A percentile compares a stretch with the other conserved stretches of the same genome.
phyloP scores from a whole-genome alignment of 2,113 vertebrate species.

The Actenoides hombroni region DNA sequence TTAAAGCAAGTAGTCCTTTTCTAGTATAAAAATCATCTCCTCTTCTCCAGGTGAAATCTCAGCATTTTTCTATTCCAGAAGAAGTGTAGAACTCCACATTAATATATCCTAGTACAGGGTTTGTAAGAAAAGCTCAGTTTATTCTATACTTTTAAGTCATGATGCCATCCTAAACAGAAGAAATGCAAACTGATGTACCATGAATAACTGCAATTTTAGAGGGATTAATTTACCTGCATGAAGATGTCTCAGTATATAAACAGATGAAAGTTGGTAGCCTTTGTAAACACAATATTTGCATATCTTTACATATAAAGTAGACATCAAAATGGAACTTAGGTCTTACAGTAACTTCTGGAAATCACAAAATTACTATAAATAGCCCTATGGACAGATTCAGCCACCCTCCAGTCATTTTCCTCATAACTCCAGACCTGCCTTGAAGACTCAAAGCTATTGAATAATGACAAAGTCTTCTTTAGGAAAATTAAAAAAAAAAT shows the following conservation, averaged over 20 bases:
- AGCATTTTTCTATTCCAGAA: not conserved
- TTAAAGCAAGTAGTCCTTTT: not conserved
- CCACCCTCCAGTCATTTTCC: not conserved
- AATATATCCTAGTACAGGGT: not conserved
- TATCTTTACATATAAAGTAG: constrained; percentile 21
- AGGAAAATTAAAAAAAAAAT: not conserved
- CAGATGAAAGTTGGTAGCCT: not conserved
- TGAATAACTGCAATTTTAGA: not conserved
- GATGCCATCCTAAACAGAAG: not conserved
- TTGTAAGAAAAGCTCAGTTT: not conserved
- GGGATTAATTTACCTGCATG: not conserved
- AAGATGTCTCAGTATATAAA: not conserved
- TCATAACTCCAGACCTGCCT: not conserved
- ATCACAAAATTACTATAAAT: not conserved
- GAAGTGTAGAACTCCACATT: not conserved
- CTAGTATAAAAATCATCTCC: not conserved
- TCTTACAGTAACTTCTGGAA: not conserved
- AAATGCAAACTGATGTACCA: not conserved
- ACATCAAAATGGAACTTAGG: not conserved
- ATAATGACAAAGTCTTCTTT: not conserved
- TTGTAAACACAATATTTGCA: not conserved
- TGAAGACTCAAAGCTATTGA: not conserved
- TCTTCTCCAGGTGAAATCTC: not conserved
- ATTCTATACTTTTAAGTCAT: not conserved
- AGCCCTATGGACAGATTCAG: not conserved